Evolutionary conservation across 2,113 vertebrate genomes (phyloP).

Genomic region (Notarius quadriscutis): DNA sequence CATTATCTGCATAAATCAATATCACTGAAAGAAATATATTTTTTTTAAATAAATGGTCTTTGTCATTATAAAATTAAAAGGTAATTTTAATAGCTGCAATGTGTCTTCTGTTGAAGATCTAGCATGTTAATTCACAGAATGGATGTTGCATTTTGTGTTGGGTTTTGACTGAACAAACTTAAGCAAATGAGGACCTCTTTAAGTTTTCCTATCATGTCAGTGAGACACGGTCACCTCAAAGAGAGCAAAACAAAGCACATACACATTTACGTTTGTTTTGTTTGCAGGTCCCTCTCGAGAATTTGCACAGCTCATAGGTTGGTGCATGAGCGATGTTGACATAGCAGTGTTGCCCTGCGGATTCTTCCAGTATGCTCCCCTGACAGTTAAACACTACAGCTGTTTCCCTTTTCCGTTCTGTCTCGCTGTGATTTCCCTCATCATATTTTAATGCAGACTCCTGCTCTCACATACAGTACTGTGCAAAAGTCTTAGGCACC

Average conservation of each 20-base stretch:
- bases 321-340: slow-evolving; percentile 72
- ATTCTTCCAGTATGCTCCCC: slow-evolving; percentile 16
- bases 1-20: not conserved
- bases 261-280: slow-evolving; percentile 61
- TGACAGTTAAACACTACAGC: slow-evolving; percentile 12
- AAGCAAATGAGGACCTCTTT: not conserved
- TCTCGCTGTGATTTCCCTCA: slow-evolving; percentile 22
- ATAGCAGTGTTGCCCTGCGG: slow-evolving; percentile 60
- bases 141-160: not conserved
- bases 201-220: not conserved
- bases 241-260: slow-evolving; percentile 36
- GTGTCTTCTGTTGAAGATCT: not conserved
- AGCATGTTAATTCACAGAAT: not conserved
- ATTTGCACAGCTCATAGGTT: slow-evolving; percentile 60
- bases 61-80: not conserved
- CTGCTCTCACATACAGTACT: not conserved
- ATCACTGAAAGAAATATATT: not conserved
- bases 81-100: not conserved
- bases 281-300: slow-evolving; percentile 61
- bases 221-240: not conserved
- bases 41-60: not conserved
- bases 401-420: not conserved
- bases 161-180: not conserved
- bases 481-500: too few species aligned
- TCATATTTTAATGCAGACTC: not conserved